Conservation (phyloP, 2,113 vertebrate species). For the Apistogramma diplotaenia region DNA sequence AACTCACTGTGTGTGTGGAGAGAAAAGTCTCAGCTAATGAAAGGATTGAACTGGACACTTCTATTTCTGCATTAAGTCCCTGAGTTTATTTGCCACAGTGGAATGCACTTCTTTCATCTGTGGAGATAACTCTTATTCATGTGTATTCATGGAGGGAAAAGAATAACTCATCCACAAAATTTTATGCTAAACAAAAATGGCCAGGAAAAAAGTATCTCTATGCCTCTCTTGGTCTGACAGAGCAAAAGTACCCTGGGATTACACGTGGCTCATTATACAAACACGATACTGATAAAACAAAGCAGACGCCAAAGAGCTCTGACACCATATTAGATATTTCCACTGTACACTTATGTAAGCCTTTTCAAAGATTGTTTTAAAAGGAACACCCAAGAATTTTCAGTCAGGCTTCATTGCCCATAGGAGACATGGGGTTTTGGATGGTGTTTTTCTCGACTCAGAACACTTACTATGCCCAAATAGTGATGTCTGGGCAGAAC, state of each 20-base stretch:
- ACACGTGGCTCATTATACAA: slow-evolving; percentile 40
- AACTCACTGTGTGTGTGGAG: neutral
- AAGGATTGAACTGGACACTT: neutral
- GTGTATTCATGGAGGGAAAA: neutral
- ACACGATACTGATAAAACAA: slow-evolving; percentile 53
- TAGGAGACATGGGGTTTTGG: slow-evolving; percentile 63
- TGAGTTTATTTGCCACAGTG: neutral
- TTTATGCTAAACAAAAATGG: neutral
- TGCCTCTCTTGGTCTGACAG: neutral
- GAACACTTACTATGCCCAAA: slow-evolving; percentile 59
- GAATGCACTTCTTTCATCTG: neutral
- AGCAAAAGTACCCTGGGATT: neutral
- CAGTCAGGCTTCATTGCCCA: slow-evolving; percentile 40
- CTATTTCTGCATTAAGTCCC: neutral
- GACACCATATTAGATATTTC: slow-evolving; percentile 61
- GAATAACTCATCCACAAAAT: slow-evolving; percentile 2
- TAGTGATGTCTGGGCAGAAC: slow-evolving; percentile 62
- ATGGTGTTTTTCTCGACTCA: slow-evolving; percentile 44
- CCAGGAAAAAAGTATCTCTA: neutral
- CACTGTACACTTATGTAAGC: slow-evolving; percentile 50
- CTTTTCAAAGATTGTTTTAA: slow-evolving; percentile 47
- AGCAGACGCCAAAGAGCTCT: slow-evolving; percentile 26
- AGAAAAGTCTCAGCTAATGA: neutral
- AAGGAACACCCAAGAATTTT: slow-evolving; percentile 64
- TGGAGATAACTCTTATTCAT: neutral